Base-by-base conservation (phyloP, 2,113 vertebrate genomes). In the Oceanites oceanicus region DNA sequence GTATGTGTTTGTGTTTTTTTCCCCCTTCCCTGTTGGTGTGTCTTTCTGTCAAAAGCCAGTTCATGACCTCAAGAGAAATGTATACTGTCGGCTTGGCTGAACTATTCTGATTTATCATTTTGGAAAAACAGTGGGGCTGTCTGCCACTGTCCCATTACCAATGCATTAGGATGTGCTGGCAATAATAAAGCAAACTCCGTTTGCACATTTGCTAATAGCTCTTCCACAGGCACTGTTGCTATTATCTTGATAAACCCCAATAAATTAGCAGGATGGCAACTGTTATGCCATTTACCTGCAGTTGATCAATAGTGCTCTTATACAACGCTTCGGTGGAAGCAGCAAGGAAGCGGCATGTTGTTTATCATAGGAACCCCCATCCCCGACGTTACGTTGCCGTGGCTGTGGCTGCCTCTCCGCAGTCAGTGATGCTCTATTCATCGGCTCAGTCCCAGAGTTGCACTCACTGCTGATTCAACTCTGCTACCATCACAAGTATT, bases 61-160 rank as follows among this genome's bases (percentile, higher is more conserved):
- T 95, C 10, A 23, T 73, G 62, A 93, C 78, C 52, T 86, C 26
- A 65, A 40, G 52, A 92, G 90, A 83, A 78, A 94, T 36, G 32
- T 34, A 40, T 78, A 47, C 15, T 7, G 58, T n/a, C 40, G 59
- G 16, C 38, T 92, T 95, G 67, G 58, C 65, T 66, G 59, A 92
- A 36, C 55, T 50, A 13, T 90, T 95, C 74, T 84, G 63, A 84
- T 74, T 72, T 88, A 86, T 87, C 40, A 32, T 90, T 92, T 90
- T 93, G 70, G 47, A 68, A 86, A 72, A 95, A 55, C 26, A 45
- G 52, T 75, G 38, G 59, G 7, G 40, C 47, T 90, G 59, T 72
- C 56, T 95, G 86, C 71, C 47, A 32, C 71, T 55, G 36, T 63
- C 40, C 71, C 75, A 90, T 91, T 88, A 85, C 29, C 36, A 58